Base-by-base conservation (phyloP, 2,113 vertebrate species). In the Prolemur simus region DNA sequence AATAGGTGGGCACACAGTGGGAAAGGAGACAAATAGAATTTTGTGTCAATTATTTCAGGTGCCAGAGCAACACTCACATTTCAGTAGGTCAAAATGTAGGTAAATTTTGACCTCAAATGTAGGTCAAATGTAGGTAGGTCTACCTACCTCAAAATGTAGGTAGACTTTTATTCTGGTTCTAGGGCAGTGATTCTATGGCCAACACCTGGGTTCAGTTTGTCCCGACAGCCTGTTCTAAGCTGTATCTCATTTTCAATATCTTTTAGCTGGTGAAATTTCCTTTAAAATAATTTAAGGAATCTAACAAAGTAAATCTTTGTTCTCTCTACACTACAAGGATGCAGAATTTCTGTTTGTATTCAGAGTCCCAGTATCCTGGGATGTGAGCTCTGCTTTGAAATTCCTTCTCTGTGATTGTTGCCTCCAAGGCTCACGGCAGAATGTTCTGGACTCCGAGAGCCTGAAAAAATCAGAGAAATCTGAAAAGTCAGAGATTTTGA, bases 11-110 rank as follows among this genome's bases (percentile, higher is more conserved):
- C 32, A 73, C 58, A n/a, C 74, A 90, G 94, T 91, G 76, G 96
- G 86, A 77, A 94, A 92, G 94, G 80, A 96, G 54, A 89, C 32
- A 14, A 56, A 77, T 63, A 56, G 49, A 73, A 64, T 77, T 81
- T 76, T 45, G 32, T 69, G 64, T 80, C 91, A 64, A 95, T 94
- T 97, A 93, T 95, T 97, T 94, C 74, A 77, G 93, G 23, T 96
- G n/a, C 37, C 86, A 96, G 78, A 93, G 39, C 93, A 80, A 96
- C 83, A 69, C 63, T 73, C 37, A 49, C 68, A 97, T 96, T 95
- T 96, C 68, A 81, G 78, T 39, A 87, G 73, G 73, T 76, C 80
- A 94, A 91, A 94, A 94, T 93, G 29, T 74, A 89, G 56, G 63
- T 58, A 81, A 95, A 63, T 64, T n/a, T n/a, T n/a, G n/a, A n/a